These are phyloP conservation scores for Rhagonycha lutea DNA, from an alignment of 2,888 invertebrate genomes.

Conservation along the genomic window DNA sequence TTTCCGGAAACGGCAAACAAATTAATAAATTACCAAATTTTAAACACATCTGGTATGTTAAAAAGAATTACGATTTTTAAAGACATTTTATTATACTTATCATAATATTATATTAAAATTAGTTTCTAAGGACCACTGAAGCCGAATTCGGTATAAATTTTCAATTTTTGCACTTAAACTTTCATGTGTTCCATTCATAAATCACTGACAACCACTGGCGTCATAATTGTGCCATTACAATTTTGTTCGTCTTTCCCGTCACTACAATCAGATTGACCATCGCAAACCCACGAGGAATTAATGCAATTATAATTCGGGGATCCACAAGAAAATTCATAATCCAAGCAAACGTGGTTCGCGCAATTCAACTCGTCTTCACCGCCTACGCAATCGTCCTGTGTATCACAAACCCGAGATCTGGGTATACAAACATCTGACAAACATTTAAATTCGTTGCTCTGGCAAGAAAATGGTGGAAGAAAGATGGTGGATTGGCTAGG, in stretches of 20 bases:
- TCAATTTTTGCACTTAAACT: too few species aligned
- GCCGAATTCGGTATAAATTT: too few species aligned
- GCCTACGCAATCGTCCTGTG: conserved; percentile 64
- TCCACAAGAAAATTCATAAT: conserved; percentile 73
- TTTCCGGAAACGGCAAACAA: too few species aligned
- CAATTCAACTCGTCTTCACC: conserved; percentile 67
- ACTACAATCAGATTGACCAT: conserved; percentile 78
- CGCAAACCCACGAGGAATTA: conserved; percentile 78
- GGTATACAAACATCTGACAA: conserved; percentile 17
- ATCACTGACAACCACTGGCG: too few species aligned
- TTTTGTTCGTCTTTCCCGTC: conserved; percentile 72
- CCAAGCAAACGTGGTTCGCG: conserved; percentile 60
- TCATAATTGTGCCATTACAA: conserved; percentile 53
- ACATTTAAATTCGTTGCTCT: conserved; percentile 58
- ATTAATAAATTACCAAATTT: too few species aligned
- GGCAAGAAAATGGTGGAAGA: conserved; percentile 51
- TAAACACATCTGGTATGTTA: too few species aligned
- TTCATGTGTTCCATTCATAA: too few species aligned
- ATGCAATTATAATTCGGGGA: conserved; percentile 61
- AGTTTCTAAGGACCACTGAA: too few species aligned
- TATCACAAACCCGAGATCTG: conserved; percentile 57
- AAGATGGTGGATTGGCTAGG: conserved; percentile 38
- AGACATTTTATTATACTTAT: too few species aligned
- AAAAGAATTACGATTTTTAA: too few species aligned
- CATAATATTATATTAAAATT: too few species aligned